Evolutionary conservation across 2,113 vertebrate species (phyloP), one percentile per base, ranked within the genome.

Genomic region (Malurus elegans): DNA sequence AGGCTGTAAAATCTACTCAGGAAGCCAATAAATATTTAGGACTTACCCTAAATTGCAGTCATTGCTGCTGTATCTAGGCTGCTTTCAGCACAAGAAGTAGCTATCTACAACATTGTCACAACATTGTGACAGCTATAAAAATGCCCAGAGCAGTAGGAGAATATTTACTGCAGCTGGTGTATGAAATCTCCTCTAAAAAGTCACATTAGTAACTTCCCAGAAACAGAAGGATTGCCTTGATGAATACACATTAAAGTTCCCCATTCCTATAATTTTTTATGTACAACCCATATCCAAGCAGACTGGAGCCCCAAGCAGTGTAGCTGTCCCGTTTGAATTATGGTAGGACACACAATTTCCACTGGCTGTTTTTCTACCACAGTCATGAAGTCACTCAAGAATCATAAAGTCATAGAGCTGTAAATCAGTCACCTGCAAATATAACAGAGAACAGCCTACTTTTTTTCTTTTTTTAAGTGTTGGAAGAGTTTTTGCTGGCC

Each of bases 11-110:
- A 92, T 72, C 85, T 90, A 72, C 85, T 70, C 88, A 93, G 90
- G 79, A 96, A 88, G 79, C 58, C 79, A 88, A 86, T 92, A 93
- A 94, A 95, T 94, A 95, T 90, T 85, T 87, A 96, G 88, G 74
- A 67, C 36, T 93, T 54, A 53, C 74, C n/a, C 79, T 88, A 85
- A 95, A 84, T 32, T 78, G 51, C 65, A 93, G 93, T 80, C 66
- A 82, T 50, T 72, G 57, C 74, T 95, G 76, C 60, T 51, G 23
- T 86, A 81, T 66, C 69, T 60, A 85, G 80, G 76, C 83, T 92
- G 78, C 80, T 93, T 90, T 75, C 5, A 3, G 40, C 78, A 94
- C 44, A 87, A 89, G 66, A 75, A 60, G 20, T 32, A 88, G 81
- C 74, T 89, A 50, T 57, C 83, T 78, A 50, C 54, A 92, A 45